These are phyloP conservation scores for Argentina silus DNA, from an alignment of 2,797 vertebrate genomes.

Conservation along the genomic window DNA sequence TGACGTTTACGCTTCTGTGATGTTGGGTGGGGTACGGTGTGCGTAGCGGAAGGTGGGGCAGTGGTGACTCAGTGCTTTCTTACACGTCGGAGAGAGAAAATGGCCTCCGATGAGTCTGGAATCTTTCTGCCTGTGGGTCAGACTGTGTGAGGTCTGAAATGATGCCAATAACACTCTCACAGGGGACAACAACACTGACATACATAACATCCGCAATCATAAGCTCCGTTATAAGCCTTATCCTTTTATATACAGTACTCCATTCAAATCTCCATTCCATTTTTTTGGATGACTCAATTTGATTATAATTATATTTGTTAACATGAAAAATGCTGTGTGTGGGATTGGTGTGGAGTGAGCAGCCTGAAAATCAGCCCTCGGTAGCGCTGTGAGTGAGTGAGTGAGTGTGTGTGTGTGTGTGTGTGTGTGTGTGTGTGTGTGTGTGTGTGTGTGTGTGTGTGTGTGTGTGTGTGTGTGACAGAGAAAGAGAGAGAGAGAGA, in stretches of 20 bases:
- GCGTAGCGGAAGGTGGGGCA: slow-evolving; percentile 15
- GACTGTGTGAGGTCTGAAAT: not conserved
- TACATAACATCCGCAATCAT: too few species aligned
- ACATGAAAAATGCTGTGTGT: not conserved
- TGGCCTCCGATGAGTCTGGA: slow-evolving; percentile 13
- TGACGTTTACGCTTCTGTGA: too few species aligned
- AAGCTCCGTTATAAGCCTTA: too few species aligned
- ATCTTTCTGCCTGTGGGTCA: not conserved
- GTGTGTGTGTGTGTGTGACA: slow-evolving; percentile 21
- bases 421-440: slow-evolving; percentile 26
- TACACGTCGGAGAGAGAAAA: slow-evolving; percentile 31
- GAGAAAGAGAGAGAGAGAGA: slow-evolving; percentile 34
- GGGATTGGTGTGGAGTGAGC: too few species aligned
- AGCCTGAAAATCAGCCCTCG: slow-evolving; percentile 31
- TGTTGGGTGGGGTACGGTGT: not conserved
- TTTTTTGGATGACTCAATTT: not conserved
- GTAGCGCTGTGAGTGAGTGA: slow-evolving; percentile 34
- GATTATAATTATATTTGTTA: too few species aligned
- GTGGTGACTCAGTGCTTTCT: slow-evolving; percentile 63
- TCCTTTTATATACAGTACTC: too few species aligned
- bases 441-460: slow-evolving; percentile 14
- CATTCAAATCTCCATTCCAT: too few species aligned
- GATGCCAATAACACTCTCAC: slow-evolving; percentile 20
- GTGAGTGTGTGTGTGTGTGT: slow-evolving; percentile 15
- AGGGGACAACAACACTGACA: too few species aligned